Percentiles rank a stretch among this genome's conserved stretches.
phyloP scores from a whole-genome alignment of 2,113 vertebrate genomes.

The Bubo blakistoni region DNA sequence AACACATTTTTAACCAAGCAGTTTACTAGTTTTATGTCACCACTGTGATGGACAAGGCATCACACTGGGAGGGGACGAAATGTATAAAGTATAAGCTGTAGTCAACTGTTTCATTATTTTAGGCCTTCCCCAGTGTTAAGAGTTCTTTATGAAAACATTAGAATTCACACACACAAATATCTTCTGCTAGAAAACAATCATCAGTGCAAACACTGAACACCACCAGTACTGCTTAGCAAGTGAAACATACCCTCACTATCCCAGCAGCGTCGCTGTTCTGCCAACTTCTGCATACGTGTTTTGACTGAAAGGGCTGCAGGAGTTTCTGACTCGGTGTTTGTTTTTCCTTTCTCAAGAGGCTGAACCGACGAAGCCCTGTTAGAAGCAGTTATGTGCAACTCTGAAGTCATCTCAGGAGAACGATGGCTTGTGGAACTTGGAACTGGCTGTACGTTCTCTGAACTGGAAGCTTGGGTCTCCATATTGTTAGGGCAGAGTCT shows the following conservation, averaged over 20 bases:
- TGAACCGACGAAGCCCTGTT: not conserved
- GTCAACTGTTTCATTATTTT: not conserved
- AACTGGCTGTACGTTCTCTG: constrained; percentile 77
- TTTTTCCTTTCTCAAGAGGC: constrained; percentile 11
- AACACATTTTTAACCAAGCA: not conserved
- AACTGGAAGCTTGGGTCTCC: constrained; percentile 56
- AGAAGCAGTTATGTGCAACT: constrained; percentile 27
- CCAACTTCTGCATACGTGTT: constrained; percentile 86
- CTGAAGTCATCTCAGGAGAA: constrained; percentile 65
- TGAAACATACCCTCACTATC: constrained; percentile 70
- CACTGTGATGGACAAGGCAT: not conserved
- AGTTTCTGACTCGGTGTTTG: not conserved
- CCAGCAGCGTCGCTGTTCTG: constrained; percentile 85
- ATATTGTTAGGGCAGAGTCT: constrained; percentile 81
- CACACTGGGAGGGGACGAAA: not conserved
- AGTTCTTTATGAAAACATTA: not conserved
- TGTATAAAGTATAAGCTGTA: not conserved
- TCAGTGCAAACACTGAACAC: not conserved
- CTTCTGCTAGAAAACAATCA: not conserved
- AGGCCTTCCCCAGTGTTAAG: not conserved
- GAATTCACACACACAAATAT: not conserved
- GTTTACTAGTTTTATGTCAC: not conserved
- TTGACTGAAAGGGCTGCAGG: constrained; percentile 72
- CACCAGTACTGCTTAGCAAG: not conserved
- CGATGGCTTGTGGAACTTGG: not conserved